Evolutionary conservation across 1,140 invertebrate genomes (phyloP).

Genomic region (Aradophagus sp.): DNA sequence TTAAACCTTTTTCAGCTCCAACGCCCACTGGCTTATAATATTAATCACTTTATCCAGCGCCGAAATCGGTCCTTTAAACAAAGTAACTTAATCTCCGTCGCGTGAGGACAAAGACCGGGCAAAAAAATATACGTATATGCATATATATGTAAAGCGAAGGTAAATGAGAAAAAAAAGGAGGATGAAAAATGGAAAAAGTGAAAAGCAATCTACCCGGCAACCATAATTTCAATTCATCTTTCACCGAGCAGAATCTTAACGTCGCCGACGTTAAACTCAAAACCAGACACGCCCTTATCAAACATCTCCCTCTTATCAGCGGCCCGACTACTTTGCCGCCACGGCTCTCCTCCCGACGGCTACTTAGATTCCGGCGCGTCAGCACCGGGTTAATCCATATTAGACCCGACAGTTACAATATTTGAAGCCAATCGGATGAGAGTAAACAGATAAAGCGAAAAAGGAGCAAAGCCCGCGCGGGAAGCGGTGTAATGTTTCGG

Average conservation of each 20-base stretch:
- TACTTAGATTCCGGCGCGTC: conserved; percentile 42
- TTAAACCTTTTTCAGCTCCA: conserved; percentile 3
- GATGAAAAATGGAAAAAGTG: too few relatives aligned
- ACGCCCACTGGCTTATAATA: conserved; percentile 5
- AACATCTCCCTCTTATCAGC: conserved; percentile 44
- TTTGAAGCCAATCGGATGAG: conserved; percentile 44
- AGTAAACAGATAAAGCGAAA: conserved; percentile 48
- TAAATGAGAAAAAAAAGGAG: too few relatives aligned
- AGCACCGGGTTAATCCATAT: conserved; percentile 46
- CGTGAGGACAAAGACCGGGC: too few relatives aligned
- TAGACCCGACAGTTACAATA: conserved; percentile 51
- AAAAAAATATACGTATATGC: too few relatives aligned
- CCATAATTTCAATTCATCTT: conserved; percentile 38
- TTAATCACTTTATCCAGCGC: background rate
- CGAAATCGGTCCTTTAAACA: conserved; percentile 7
- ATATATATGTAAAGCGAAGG: too few relatives aligned
- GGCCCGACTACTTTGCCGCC: conserved; percentile 7
- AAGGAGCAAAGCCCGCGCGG: conserved; percentile 13
- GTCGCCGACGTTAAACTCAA: conserved; percentile 27
- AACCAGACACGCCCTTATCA: conserved; percentile 45
- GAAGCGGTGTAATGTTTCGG: conserved; percentile 42
- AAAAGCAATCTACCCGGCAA: too few relatives aligned
- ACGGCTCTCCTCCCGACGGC: conserved; percentile 38
- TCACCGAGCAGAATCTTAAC: conserved; percentile 8
- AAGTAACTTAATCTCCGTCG: conserved; percentile 20